These are phyloP conservation scores for Melozone crissalis DNA, from an alignment of 2,113 vertebrate species.

Conservation along the genomic window DNA sequence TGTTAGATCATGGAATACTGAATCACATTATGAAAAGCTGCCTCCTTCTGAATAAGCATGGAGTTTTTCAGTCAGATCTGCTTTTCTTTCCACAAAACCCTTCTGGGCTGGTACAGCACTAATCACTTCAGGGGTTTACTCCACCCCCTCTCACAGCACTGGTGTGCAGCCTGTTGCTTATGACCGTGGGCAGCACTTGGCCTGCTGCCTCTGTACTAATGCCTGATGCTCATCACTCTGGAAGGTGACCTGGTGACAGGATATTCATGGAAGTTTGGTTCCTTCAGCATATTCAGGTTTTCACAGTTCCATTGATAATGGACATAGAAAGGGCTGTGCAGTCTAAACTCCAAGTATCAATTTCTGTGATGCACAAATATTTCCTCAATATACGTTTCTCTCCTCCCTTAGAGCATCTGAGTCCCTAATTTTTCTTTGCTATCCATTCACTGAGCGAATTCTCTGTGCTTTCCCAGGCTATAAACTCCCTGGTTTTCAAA, in stretches of 20 bases:
- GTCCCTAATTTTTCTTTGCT: not conserved
- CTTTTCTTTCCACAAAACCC: not conserved
- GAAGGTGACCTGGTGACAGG: not conserved
- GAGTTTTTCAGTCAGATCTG: not conserved
- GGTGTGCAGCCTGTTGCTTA: not conserved
- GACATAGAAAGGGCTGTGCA: not conserved
- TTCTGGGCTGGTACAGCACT: not conserved
- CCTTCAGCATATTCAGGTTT: not conserved
- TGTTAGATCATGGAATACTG: not conserved
- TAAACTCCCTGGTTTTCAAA: not conserved
- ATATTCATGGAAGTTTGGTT: not conserved
- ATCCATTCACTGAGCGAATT: not conserved
- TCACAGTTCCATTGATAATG: not conserved
- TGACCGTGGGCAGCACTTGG: not conserved
- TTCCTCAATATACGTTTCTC: rapidly evolving
- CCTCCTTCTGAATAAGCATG: not conserved
- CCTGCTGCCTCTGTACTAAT: not conserved
- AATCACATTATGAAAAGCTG: not conserved
- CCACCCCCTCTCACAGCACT: not conserved
- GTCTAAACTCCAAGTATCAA: not conserved
- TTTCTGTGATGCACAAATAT: not conserved
- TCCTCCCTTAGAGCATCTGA: rapidly evolving
- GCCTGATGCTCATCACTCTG: not conserved
- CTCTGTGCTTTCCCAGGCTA: not conserved
- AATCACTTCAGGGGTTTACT: not conserved